A percentile compares a stretch with the other conserved stretches of the same genome.
Evolutionary conservation across 2,113 vertebrate genomes (phyloP).

Genomic region (Dromas ardeola): DNA sequence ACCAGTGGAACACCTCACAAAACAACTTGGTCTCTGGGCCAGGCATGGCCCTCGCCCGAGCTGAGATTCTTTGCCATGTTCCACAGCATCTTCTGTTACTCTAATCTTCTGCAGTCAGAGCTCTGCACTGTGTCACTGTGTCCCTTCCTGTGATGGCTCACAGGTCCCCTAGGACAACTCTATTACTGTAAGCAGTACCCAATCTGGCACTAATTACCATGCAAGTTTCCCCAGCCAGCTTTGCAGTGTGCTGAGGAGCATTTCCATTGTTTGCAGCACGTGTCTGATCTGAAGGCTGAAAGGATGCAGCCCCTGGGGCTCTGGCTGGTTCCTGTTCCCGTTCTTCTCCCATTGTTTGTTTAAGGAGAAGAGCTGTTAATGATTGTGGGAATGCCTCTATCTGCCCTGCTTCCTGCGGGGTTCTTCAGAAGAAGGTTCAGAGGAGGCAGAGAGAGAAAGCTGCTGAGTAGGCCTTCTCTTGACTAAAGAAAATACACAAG

Average conservation of each 20-base stretch:
- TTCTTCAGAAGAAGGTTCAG: not conserved
- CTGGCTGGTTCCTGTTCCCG: not conserved
- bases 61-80: not conserved
- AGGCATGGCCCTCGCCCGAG: not conserved
- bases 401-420: not conserved
- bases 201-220: not conserved
- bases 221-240: not conserved
- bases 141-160: not conserved
- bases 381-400: constrained; percentile 6
- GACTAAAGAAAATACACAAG: not conserved
- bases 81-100: not conserved
- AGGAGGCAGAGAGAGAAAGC: not conserved
- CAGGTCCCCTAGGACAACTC: not conserved
- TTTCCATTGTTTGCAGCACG: not conserved
- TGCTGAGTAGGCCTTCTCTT: not conserved
- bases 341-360: not conserved
- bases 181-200: not conserved
- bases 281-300: not conserved
- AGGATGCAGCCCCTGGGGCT: not conserved
- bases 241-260: not conserved
- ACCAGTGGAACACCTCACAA: not conserved
- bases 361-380: not conserved
- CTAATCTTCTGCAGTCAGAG: not conserved
- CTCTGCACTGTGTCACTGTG: not conserved
- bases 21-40: not conserved